These are phyloP conservation scores for Chirona hameri DNA, from an alignment of 2,888 invertebrate genomes.

Conservation along the genomic window DNA sequence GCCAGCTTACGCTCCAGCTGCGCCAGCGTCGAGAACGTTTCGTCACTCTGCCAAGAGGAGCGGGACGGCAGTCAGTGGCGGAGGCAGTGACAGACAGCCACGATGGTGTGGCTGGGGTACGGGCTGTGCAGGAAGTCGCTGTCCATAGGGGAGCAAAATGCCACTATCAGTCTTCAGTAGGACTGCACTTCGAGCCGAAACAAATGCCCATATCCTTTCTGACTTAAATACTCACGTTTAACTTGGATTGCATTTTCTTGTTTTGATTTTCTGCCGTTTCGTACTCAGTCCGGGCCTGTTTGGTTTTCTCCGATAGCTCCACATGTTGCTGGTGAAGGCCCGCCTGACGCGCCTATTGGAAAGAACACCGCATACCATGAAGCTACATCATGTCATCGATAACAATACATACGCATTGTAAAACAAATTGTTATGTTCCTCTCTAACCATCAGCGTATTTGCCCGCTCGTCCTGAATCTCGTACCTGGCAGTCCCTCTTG, in stretches of 20 bases:
- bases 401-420: too few species aligned
- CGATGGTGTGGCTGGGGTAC: too few species aligned
- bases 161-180: too few species aligned
- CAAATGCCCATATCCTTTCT: too few species aligned
- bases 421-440: too few species aligned
- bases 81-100: too few species aligned
- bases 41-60: neutral
- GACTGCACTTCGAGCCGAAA: too few species aligned
- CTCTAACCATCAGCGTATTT: too few species aligned
- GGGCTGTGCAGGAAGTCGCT: too few species aligned
- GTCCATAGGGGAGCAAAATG: too few species aligned
- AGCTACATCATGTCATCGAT: too few species aligned
- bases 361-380: neutral
- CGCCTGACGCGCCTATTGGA: neutral
- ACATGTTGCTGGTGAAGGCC: neutral
- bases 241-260: neutral
- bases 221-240: neutral
- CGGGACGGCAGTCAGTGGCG: neutral
- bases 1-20: neutral
- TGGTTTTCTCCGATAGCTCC: neutral
- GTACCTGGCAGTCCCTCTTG: neutral
- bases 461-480: too few species aligned
- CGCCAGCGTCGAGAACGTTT: conserved; percentile 3
- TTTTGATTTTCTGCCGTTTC: neutral
- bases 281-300: neutral